Conservation (phyloP, 2,888 invertebrate genomes). For the Agrochola circellaris region DNA sequence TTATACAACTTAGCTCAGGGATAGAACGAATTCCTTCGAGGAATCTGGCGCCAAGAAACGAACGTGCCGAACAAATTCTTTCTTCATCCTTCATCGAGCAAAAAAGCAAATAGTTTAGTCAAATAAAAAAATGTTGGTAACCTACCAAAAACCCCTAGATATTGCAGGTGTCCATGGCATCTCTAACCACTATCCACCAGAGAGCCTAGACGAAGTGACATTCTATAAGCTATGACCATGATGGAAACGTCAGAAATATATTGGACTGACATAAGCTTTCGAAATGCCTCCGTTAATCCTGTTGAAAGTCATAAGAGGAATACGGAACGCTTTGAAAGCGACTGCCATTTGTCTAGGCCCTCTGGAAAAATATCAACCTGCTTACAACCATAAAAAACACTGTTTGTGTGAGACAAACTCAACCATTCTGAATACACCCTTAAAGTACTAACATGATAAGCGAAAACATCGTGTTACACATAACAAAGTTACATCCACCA, state of each 20-base stretch:
- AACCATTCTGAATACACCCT: not conserved
- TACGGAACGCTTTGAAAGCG: not conserved
- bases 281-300: not conserved
- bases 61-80: not conserved
- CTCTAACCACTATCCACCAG: not conserved
- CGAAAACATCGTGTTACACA: constrained; percentile 23
- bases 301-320: not conserved
- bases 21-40: not conserved
- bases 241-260: not conserved
- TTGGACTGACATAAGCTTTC: not conserved
- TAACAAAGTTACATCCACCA: constrained; percentile 46
- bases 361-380: not conserved
- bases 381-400: not conserved
- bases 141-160: too few species aligned
- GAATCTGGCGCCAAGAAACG: not conserved
- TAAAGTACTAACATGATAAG: constrained; percentile 26
- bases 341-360: not conserved
- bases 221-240: not conserved
- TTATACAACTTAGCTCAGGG: too few species aligned
- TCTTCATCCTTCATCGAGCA: not conserved
- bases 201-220: not conserved
- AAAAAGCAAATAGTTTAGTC: not conserved
- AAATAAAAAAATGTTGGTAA: too few species aligned
- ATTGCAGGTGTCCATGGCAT: too few species aligned
- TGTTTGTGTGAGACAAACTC: not conserved